phyloP scores from a whole-genome alignment of 2,797 vertebrate species.

The Yasuhikotakia modesta region DNA sequence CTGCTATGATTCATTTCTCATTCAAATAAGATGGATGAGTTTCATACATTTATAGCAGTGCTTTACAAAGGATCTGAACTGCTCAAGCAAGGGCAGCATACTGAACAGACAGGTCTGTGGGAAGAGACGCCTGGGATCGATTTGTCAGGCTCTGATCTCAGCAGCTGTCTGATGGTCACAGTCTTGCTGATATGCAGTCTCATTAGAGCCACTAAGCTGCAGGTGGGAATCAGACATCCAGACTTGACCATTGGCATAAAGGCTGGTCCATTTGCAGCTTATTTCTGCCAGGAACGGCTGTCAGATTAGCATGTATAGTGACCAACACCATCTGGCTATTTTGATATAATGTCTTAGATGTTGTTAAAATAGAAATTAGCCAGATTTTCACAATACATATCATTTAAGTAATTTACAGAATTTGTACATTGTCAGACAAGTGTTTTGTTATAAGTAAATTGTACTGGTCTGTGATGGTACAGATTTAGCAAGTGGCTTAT shows the following conservation, averaged over 20 bases:
- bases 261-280: not conserved
- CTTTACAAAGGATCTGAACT: conserved; percentile 62
- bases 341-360: not conserved
- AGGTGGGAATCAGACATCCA: not conserved
- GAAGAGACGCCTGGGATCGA: conserved; percentile 53
- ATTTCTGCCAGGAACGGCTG: not conserved
- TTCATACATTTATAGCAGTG: conserved; percentile 57
- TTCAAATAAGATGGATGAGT: conserved; percentile 63
- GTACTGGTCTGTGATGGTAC: too few species aligned
- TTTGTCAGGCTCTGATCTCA: conserved; percentile 56
- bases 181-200: conserved; percentile 17
- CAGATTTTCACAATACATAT: too few species aligned
- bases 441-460: too few species aligned
- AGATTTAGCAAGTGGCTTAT: too few species aligned
- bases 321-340: not conserved
- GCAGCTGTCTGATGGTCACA: conserved; percentile 39
- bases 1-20: conserved; percentile 62
- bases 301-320: not conserved
- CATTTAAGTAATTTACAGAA: too few species aligned
- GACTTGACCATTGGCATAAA: conserved; percentile 5
- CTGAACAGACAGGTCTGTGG: conserved; percentile 59
- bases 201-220: conserved; percentile 13
- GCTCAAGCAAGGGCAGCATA: conserved; percentile 54
- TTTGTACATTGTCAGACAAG: too few species aligned
- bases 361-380: too few species aligned